Evolutionary conservation across 1,140 invertebrate genomes (phyloP).

Genomic region (Lanistes nyassanus): DNA sequence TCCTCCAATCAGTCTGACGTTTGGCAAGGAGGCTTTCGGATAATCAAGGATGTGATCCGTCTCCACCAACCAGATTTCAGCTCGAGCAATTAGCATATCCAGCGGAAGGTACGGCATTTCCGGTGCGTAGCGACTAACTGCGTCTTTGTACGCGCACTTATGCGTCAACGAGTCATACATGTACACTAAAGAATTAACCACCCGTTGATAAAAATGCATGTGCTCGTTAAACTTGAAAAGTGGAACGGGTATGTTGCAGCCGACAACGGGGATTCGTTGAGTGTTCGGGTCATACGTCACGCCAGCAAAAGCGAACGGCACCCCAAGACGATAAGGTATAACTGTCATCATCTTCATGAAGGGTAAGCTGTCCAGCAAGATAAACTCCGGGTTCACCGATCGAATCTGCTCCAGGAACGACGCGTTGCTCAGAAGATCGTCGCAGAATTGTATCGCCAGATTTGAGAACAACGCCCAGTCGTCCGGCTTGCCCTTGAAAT

Average conservation of each 20-base stretch:
- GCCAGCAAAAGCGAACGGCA: too few species aligned
- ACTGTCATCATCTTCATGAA: too few species aligned
- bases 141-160: not conserved
- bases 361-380: not conserved
- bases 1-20: slow-evolving; percentile 40
- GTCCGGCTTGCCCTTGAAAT: not conserved
- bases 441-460: not conserved
- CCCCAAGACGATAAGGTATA: too few species aligned
- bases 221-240: too few species aligned
- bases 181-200: not conserved
- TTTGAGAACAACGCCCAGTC: not conserved
- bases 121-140: slow-evolving; percentile 19
- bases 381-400: slow-evolving; percentile 16
- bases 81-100: not conserved
- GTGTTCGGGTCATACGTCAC: too few species aligned
- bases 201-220: too few species aligned
- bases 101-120: slow-evolving; percentile 15
- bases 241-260: too few species aligned
- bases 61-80: slow-evolving; percentile 34
- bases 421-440: slow-evolving; percentile 4
- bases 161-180: too few species aligned
- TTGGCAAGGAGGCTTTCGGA: slow-evolving; percentile 32
- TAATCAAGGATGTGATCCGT: slow-evolving; percentile 39
- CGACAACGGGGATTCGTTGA: too few species aligned
- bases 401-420: not conserved